phyloP scores from a whole-genome alignment of 2,888 invertebrate genomes.

The Luffia ferchaultella region DNA sequence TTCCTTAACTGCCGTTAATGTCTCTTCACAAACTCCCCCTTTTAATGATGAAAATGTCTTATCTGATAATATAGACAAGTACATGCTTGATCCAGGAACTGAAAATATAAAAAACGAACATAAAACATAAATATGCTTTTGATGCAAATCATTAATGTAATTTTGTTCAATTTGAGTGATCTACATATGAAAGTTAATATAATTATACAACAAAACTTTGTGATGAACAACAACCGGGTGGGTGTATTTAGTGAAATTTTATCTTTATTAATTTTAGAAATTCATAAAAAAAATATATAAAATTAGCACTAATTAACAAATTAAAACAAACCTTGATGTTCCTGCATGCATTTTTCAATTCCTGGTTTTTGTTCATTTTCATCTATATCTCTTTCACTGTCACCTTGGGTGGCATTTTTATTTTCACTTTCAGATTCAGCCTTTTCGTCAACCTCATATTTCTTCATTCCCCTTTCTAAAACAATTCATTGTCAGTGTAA shows the following conservation, averaged over 20 bases:
- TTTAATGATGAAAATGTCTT: slow-evolving; percentile 66
- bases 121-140: not conserved
- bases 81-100: slow-evolving; percentile 73
- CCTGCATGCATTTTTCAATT: slow-evolving; percentile 2
- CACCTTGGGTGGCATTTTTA: slow-evolving; percentile 24
- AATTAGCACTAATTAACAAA: too few species aligned
- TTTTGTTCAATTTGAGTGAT: too few species aligned
- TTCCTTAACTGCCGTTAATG: slow-evolving; percentile 83
- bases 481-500: too few species aligned
- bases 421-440: slow-evolving; percentile 23
- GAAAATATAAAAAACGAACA: slow-evolving; percentile 20
- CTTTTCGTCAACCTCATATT: slow-evolving; percentile 17
- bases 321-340: too few species aligned
- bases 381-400: slow-evolving; percentile 24
- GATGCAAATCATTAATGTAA: too few species aligned
- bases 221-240: too few species aligned
- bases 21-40: slow-evolving; percentile 79
- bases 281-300: too few species aligned
- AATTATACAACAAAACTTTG: too few species aligned
- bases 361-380: slow-evolving; percentile 7
- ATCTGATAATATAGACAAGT: slow-evolving; percentile 68
- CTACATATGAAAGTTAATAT: too few species aligned
- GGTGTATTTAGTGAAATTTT: too few species aligned
- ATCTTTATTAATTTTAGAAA: too few species aligned
- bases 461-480: slow-evolving; percentile 23